These are phyloP conservation scores for Bombus turneri DNA, from an alignment of 1,140 invertebrate genomes.

Conservation along the genomic window DNA sequence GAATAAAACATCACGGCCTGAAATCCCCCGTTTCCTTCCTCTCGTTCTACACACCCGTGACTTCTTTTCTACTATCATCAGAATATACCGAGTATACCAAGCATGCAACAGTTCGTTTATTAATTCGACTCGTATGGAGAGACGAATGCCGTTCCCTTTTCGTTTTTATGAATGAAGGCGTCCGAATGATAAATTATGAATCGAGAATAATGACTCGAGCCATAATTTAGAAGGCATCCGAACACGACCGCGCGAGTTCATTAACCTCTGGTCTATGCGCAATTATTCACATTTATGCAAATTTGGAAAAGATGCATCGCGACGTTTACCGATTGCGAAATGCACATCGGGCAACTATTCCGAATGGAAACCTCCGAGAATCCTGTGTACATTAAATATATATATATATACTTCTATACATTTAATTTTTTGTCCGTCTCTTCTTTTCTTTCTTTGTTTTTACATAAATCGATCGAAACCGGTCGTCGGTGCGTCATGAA, in stretches of 20 bases:
- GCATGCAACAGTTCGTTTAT: background rate
- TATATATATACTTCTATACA: background rate
- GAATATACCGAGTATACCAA: background rate
- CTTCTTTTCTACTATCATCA: too few species aligned
- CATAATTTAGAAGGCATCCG: background rate
- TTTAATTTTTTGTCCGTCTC: background rate
- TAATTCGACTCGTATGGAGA: background rate
- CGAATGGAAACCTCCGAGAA: background rate
- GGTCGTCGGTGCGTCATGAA: slow-evolving; percentile 38
- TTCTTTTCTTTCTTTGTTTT: background rate
- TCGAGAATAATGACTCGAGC: background rate
- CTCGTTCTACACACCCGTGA: background rate
- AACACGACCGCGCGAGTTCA: background rate
- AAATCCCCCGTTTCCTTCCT: background rate
- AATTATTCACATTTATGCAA: slow-evolving; percentile 10
- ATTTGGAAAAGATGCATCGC: slow-evolving; percentile 2
- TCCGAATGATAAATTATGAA: slow-evolving; percentile 12
- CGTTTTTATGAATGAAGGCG: background rate
- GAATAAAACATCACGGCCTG: slow-evolving; percentile 7
- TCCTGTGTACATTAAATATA: background rate
- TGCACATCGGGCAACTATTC: too few species aligned
- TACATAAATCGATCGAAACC: slow-evolving; percentile 27
- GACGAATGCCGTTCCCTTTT: background rate
- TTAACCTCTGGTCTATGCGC: background rate
- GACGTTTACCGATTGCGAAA: slow-evolving; percentile 14